These are phyloP conservation scores for Tiliacea citrago DNA, from an alignment of 2,888 invertebrate genomes.

Conservation along the genomic window DNA sequence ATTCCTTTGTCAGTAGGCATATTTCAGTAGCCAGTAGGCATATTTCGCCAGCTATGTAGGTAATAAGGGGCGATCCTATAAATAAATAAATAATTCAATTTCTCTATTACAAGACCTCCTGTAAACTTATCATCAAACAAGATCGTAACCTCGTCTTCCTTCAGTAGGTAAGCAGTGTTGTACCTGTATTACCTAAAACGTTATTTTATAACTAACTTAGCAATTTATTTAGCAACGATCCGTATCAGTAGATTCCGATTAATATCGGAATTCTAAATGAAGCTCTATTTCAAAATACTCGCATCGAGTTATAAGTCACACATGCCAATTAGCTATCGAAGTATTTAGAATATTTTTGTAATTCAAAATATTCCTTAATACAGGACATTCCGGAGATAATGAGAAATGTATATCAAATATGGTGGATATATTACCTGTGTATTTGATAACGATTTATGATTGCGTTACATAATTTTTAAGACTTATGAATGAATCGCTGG, in stretches of 20 bases:
- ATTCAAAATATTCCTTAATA: conserved; percentile 48
- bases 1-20: no score
- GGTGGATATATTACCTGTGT: conserved; percentile 14
- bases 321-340: conserved; percentile 51
- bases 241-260: conserved; percentile 56
- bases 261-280: conserved; percentile 58
- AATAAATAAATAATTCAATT: conserved; percentile 38
- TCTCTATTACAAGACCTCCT: conserved; percentile 36
- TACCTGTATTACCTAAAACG: conserved; percentile 59
- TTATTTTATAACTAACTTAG: conserved; percentile 51
- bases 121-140: conserved; percentile 23
- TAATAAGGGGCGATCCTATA: conserved; percentile 10
- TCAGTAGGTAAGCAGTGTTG: conserved; percentile 19
- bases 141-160: conserved; percentile 48
- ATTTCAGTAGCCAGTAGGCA: no score
- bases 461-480: not conserved
- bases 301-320: conserved; percentile 34
- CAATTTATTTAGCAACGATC: conserved; percentile 52
- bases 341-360: conserved; percentile 51
- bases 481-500: not conserved
- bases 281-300: conserved; percentile 49
- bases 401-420: conserved; percentile 15
- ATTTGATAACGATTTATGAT: conserved; percentile 14
- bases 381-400: conserved; percentile 31
- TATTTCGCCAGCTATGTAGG: not conserved